phyloP scores from a whole-genome alignment of 2,797 vertebrate genomes.

The Hafferia zeledoni region DNA sequence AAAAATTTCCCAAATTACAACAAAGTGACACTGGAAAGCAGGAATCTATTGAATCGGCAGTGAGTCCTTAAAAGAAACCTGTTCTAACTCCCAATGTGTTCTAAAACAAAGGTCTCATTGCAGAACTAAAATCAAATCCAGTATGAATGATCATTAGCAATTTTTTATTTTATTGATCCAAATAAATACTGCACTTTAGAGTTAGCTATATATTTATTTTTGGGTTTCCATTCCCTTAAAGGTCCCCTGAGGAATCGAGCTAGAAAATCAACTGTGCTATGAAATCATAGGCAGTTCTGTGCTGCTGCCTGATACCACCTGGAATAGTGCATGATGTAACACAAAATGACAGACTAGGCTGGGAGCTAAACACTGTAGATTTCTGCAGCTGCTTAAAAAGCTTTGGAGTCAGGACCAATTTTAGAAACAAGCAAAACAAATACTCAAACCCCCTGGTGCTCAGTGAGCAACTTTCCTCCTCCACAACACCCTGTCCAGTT shows the following conservation, averaged over 20 bases:
- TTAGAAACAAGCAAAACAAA: not conserved
- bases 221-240: not conserved
- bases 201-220: not conserved
- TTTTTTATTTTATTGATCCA: not conserved
- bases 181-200: not conserved
- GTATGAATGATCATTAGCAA: not conserved
- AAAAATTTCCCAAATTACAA: not conserved
- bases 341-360: not conserved
- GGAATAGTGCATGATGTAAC: not conserved
- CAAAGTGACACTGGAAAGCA: not conserved
- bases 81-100: not conserved
- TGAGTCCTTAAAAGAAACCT: not conserved
- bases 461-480: not conserved
- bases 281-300: not conserved
- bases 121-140: not conserved
- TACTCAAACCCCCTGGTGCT: not conserved
- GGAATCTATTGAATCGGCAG: not conserved
- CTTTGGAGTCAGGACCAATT: not conserved
- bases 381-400: slow-evolving; percentile 12
- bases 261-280: not conserved
- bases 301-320: not conserved
- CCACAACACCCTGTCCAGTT: not conserved
- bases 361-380: not conserved
- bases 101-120: not conserved
- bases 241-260: not conserved